Evolutionary conservation across 2,113 vertebrate species (phyloP).

Genomic region (Eclectus roratus): DNA sequence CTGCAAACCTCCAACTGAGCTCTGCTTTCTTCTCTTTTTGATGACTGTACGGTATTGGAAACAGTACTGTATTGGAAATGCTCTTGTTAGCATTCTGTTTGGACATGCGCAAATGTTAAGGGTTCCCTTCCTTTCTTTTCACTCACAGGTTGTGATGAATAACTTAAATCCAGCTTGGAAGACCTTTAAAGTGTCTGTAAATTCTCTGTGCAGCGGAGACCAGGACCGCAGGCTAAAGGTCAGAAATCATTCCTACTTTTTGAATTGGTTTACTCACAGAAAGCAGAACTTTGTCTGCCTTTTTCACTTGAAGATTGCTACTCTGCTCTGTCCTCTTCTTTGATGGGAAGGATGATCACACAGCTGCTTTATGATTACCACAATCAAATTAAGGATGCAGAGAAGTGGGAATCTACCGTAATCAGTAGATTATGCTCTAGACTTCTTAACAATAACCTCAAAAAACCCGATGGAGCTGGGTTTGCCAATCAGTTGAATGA

Average conservation of each 20-base stretch:
- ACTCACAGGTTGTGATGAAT: slow-evolving; percentile 92
- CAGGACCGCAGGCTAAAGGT: slow-evolving; percentile 94
- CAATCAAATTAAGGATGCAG: slow-evolving; percentile 17
- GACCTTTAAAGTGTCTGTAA: slow-evolving; percentile 95
- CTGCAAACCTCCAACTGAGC: neutral
- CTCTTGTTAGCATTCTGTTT: slow-evolving; percentile 11
- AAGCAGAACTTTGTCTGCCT: neutral
- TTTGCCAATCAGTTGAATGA: neutral
- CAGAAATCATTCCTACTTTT: slow-evolving; percentile 33
- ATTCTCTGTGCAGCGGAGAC: slow-evolving; percentile 95
- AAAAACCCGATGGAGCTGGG: neutral
- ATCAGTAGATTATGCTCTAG: neutral
- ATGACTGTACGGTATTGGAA: neutral
- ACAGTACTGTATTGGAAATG: neutral
- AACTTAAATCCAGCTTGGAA: slow-evolving; percentile 97
- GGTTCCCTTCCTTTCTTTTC: slow-evolving; percentile 19
- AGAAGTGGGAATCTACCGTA: neutral
- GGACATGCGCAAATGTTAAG: slow-evolving; percentile 6
- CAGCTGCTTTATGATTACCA: neutral
- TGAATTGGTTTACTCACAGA: neutral
- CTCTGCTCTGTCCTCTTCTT: neutral
- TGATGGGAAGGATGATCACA: neutral
- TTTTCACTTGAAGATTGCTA: neutral
- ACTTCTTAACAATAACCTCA: neutral
- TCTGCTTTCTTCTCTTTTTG: neutral